Conservation (phyloP, 2,797 vertebrate species). For the Urosaurus nigricauda region DNA sequence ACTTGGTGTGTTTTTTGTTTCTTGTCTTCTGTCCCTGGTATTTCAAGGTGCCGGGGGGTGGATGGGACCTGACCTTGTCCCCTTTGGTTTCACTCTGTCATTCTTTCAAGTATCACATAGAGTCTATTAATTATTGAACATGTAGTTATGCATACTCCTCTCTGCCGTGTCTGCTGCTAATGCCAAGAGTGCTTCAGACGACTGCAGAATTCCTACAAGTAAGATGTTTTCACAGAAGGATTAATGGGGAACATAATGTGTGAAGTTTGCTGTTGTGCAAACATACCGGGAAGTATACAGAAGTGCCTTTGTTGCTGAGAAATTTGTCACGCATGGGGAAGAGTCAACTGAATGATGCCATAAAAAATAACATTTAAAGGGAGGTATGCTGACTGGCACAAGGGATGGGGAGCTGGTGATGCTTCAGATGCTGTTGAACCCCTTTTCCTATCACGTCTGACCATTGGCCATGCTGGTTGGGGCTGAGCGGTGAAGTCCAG, state of each 20-base stretch:
- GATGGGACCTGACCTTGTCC: not conserved
- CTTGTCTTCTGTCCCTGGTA: slow-evolving; percentile 5
- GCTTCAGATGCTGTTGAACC: not conserved
- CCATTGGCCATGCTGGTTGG: not conserved
- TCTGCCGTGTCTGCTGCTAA: not conserved
- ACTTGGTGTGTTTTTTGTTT: not conserved
- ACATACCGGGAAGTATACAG: not conserved
- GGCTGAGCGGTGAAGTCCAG: not conserved
- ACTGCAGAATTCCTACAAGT: not conserved
- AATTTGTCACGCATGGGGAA: not conserved
- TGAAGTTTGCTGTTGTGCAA: not conserved
- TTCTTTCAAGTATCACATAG: not conserved
- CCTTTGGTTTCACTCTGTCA: not conserved
- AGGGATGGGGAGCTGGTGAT: not conserved
- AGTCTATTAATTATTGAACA: not conserved
- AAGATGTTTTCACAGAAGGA: not conserved
- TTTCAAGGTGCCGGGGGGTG: not conserved
- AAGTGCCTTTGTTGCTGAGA: not conserved
- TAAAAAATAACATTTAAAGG: not conserved
- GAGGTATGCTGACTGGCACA: not conserved
- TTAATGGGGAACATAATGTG: not conserved
- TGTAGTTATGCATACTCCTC: not conserved
- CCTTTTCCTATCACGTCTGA: not conserved
- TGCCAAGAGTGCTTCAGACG: not conserved
- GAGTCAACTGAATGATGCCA: not conserved